These are phyloP conservation scores for Corythornis leucogaster DNA, from an alignment of 2,797 vertebrate species.

Conservation along the genomic window DNA sequence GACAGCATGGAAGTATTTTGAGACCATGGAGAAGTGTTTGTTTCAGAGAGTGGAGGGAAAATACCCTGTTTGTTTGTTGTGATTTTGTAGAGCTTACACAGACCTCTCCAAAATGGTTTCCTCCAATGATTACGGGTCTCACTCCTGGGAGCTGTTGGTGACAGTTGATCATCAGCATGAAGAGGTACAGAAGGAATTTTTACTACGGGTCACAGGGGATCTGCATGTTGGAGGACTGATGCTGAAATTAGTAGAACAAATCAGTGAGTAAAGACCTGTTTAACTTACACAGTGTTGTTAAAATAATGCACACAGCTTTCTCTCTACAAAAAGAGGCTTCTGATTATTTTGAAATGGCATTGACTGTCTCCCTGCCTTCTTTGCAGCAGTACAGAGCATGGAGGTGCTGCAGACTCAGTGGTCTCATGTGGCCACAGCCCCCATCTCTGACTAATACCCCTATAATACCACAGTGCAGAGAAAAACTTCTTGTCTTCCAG, in stretches of 20 bases:
- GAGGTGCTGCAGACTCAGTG: background rate
- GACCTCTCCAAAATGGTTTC: slow-evolving; percentile 80
- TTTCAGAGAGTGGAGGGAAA: background rate
- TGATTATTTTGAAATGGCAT: background rate
- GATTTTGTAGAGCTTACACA: slow-evolving; percentile 3
- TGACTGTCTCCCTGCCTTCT: background rate
- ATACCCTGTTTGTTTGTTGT: background rate
- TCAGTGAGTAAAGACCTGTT: slow-evolving; percentile 85
- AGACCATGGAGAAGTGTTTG: background rate
- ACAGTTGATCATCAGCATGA: slow-evolving; percentile 84
- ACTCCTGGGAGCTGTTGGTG: slow-evolving; percentile 90
- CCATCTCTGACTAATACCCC: background rate
- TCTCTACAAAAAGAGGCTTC: background rate
- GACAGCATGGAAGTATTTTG: background rate
- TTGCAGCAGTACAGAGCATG: fast-evolving
- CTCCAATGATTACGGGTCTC: slow-evolving; percentile 80
- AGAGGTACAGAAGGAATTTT: slow-evolving; percentile 76
- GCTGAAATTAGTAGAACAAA: slow-evolving; percentile 94
- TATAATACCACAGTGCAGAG: background rate
- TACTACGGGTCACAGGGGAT: slow-evolving; percentile 88
- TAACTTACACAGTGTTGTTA: background rate
- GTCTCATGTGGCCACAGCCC: background rate
- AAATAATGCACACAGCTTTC: background rate
- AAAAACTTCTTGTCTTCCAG: background rate
- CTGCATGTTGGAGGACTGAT: slow-evolving; percentile 96